Base-by-base conservation (phyloP, 2,113 vertebrate species). In the Syngnathus typhle region DNA sequence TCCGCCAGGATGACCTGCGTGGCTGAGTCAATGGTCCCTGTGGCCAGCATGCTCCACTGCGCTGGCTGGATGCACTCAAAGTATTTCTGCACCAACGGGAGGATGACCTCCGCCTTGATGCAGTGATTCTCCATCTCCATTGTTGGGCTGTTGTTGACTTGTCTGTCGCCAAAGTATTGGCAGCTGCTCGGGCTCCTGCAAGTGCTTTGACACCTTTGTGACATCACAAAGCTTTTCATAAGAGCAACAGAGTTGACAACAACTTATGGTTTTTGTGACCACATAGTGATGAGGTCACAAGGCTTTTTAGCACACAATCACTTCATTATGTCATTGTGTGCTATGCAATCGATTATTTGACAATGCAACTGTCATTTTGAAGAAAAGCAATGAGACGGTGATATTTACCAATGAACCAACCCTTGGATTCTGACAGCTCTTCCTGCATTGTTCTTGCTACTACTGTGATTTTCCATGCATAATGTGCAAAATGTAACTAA, bases 1-100 rank as follows among this genome's bases (percentile, higher is more conserved):
- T 62, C 60, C 6, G 60, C 60, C 60, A 62, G 60, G 60, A 62
- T 23, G 11, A 62, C 39, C 60, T 62, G 60, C 21, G 60, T 62
- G 10, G 39, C 60, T 5, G 60, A 62, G 3, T 62, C 60, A 7
- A 62, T 16, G 39, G n/a, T 62, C 39, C 60, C 60, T 0, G 60
- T 15, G 2, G 60, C 60, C 41, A 62, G 41, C 39, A 62, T 43
- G 60, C 60, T 62, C 60, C 60, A 62, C 21, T 62, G 60, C 39
- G 60, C 60, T 6, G 60, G 60, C 39, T 27, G 39, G 13, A 62
- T 62, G 38, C 60, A 41, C 6, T 62, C 60, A 44, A 62, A 62
- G 41, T 62, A 44, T 27, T 62, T 62, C 39, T 44, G 39, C 39
- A 62, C 60, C 16, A 27, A 23, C 3, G 60, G 60, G 21, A 27